Conservation (phyloP, 2,888 invertebrate species). For the Sycophila texana region DNA sequence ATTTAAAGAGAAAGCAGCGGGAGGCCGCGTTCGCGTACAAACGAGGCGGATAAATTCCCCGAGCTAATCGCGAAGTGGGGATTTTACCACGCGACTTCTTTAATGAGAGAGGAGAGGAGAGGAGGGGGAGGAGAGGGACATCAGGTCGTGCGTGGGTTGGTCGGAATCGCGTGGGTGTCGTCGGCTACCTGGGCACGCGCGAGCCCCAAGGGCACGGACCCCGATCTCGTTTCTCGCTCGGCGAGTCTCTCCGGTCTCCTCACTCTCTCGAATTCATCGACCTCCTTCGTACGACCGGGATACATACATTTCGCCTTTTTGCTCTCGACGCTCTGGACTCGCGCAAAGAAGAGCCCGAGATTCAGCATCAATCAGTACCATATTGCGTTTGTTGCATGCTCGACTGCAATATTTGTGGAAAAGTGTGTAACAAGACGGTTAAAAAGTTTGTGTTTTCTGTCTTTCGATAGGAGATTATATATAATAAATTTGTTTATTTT, state of each 20-base stretch:
- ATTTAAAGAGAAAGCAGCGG: not conserved
- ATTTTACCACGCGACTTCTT: too few species aligned
- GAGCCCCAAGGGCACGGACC: constrained; percentile 30
- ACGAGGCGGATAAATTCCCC: too few species aligned
- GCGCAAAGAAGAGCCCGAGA: not conserved
- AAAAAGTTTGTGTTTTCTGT: too few species aligned
- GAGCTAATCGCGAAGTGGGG: not conserved
- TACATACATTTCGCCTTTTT: constrained; percentile 3
- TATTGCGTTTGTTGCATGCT: too few species aligned
- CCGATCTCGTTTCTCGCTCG: constrained; percentile 10
- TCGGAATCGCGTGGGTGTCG: constrained; percentile 34
- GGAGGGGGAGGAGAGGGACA: not conserved
- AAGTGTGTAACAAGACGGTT: too few species aligned
- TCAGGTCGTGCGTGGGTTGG: constrained; percentile 3
- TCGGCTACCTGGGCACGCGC: constrained; percentile 22
- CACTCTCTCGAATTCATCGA: constrained; percentile 11
- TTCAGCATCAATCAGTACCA: not conserved
- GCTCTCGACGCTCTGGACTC: too few species aligned
- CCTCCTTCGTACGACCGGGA: not conserved
- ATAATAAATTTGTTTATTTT: too few species aligned
- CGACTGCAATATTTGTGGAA: too few species aligned
- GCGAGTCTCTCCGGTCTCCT: too few species aligned
- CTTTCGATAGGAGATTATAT: too few species aligned
- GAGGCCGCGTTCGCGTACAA: not conserved
- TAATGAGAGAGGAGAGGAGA: not conserved